Conservation (phyloP, 2,797 vertebrate genomes). For the Arvicola amphibius region DNA sequence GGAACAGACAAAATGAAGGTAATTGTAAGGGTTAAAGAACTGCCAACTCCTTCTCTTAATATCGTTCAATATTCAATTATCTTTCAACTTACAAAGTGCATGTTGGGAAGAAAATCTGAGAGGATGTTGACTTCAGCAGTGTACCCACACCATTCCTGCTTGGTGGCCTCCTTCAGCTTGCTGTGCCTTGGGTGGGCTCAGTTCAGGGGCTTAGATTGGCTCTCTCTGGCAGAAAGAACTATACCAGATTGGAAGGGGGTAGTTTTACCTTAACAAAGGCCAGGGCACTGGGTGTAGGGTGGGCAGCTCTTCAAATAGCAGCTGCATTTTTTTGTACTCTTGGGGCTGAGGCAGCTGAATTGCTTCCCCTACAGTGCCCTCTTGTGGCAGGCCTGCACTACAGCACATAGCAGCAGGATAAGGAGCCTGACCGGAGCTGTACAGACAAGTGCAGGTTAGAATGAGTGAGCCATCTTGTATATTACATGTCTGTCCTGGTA, state of each 20-base stretch:
- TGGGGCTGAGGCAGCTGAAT: rapidly evolving
- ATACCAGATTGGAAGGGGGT: background rate
- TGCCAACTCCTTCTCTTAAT: background rate
- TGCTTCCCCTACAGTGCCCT: background rate
- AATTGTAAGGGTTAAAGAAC: background rate
- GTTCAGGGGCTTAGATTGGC: background rate
- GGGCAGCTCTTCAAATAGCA: background rate
- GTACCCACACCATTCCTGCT: rapidly evolving
- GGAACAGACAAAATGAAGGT: background rate
- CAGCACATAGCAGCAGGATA: background rate
- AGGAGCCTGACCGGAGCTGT: rapidly evolving
- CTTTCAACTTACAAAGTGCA: background rate
- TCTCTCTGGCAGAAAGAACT: background rate
- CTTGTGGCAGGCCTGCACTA: background rate
- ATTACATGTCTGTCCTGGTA: background rate
- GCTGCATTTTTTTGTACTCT: background rate
- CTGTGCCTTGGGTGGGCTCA: background rate
- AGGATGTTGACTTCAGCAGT: background rate
- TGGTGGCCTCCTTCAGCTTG: background rate
- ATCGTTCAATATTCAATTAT: conserved; percentile 10
- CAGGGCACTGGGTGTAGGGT: background rate
- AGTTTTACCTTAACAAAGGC: background rate
- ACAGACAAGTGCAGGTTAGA: background rate
- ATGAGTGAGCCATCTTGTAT: background rate
- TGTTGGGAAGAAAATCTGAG: background rate